These are phyloP conservation scores for Uloborus diversus DNA, from an alignment of 1,140 invertebrate genomes.

Conservation along the genomic window DNA sequence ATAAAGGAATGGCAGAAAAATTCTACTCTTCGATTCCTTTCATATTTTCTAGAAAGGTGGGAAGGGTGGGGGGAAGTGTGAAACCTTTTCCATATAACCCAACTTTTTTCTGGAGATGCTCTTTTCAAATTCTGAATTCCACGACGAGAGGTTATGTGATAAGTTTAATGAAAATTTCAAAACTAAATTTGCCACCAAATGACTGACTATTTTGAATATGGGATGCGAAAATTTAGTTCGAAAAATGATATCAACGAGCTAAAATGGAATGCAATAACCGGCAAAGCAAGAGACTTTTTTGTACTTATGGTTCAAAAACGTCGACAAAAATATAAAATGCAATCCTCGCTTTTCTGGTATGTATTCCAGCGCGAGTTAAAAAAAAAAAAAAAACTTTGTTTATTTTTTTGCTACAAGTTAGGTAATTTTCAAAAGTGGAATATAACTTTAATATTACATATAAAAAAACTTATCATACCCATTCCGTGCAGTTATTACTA, in stretches of 20 bases:
- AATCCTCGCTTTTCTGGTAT: no score
- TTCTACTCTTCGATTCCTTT: slow-evolving; percentile 39
- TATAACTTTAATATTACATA: no score
- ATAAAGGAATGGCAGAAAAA: slow-evolving; percentile 7
- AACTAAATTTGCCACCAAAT: slow-evolving; percentile 2
- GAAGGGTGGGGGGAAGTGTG: neutral
- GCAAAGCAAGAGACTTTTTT: neutral
- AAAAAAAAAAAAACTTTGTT: no score
- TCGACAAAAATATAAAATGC: neutral
- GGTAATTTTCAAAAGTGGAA: no score
- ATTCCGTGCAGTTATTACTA: no score
- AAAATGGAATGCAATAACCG: neutral
- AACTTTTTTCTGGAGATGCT: slow-evolving; percentile 3
- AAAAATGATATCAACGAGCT: neutral
- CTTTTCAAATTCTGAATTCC: slow-evolving; percentile 30
- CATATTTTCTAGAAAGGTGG: slow-evolving; percentile 8
- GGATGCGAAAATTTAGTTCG: neutral
- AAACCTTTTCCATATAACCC: slow-evolving; percentile 24
- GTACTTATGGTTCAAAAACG: neutral
- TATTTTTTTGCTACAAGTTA: no score
- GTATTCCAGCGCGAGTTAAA: no score
- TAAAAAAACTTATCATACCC: no score
- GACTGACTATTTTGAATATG: neutral
- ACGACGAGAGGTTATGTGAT: slow-evolving; percentile 24
- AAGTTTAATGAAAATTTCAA: slow-evolving; percentile 45